Evolutionary conservation across 1,140 invertebrate species (phyloP), one percentile per base, ranked within the genome.

Genomic region (Myzus persicae): DNA sequence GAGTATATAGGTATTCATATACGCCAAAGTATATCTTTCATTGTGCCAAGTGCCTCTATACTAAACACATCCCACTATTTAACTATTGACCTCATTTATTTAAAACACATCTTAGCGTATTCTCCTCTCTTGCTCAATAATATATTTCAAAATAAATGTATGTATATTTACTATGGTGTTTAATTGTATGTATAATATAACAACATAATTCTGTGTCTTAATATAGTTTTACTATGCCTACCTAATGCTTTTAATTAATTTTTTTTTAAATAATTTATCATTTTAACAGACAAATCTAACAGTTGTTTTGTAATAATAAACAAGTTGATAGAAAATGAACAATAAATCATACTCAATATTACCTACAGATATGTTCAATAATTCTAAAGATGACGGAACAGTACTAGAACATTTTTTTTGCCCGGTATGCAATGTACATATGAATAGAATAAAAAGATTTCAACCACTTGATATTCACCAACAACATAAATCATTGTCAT

Each of bases 81-180:
- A 48, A 85, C 67, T 93, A 93, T 36, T 93, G 91, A 93, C 91
- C 91, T 93, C 91, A 84, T 82, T 93, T 93, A 51, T 93, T 1
- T 48, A 51, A 93, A 92, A 38, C 46, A 81, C 42, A 38, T 51
- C 36, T 40, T 84, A 48, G 6, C n/a, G 38, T 84, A 93, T 22
- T 84, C 40, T 38, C 84, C n/a, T 90, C 89, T 40, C 1, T 59
- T 42, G 14, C 11, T 42, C 11, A 59, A 90, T 90, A 89, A 89
- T n/a, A 42, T 42, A 31, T 88, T 88, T 88, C 38, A 2, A 88
- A 51, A 48, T 51, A 24, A 51, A 9, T 48, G 22, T 24, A 46
- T 48, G 48, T 51, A 51, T n/a, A 67, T 67, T n/a, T n/a, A 87
- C 14, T 9, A 3, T 67, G 9, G 11, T 14, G 26, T 84, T 40